These are phyloP conservation scores for Cydia splendana DNA, from an alignment of 1,140 invertebrate species.

Conservation along the genomic window DNA sequence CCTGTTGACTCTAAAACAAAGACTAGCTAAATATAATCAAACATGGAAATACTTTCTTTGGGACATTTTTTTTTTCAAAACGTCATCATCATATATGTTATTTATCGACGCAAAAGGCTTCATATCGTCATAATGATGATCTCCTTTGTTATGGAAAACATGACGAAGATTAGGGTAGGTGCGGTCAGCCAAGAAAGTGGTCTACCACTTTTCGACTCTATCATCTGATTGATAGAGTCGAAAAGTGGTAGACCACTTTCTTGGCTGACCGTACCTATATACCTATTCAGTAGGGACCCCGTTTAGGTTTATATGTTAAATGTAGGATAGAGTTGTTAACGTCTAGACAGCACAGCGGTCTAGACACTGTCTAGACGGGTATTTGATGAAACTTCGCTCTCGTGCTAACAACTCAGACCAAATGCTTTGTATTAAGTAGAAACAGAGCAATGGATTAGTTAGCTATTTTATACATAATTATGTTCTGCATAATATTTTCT, in stretches of 20 bases:
- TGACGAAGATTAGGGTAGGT: background rate
- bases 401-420: conserved; percentile 60
- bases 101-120: background rate
- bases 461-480: background rate
- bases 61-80: too few relatives aligned
- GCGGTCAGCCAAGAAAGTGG: too few relatives aligned
- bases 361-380: conserved; percentile 78
- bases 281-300: background rate
- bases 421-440: conserved; percentile 48
- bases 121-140: background rate
- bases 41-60: too few relatives aligned
- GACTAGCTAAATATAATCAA: too few relatives aligned
- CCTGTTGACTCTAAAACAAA: too few relatives aligned
- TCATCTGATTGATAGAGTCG: too few relatives aligned
- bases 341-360: conserved; percentile 70
- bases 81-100: background rate
- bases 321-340: conserved; percentile 64
- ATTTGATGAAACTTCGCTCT: conserved; percentile 67
- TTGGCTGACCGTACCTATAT: too few relatives aligned
- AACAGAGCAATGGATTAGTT: conserved; percentile 2
- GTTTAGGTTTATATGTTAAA: conserved; percentile 45
- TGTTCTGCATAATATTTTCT: too few relatives aligned
- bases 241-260: too few relatives aligned
- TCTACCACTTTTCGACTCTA: too few relatives aligned
- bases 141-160: background rate